Percentiles rank a stretch among this genome's conserved stretches.
Evolutionary conservation across 2,113 vertebrate genomes (phyloP).

Genomic region (Anseranas semipalmata): DNA sequence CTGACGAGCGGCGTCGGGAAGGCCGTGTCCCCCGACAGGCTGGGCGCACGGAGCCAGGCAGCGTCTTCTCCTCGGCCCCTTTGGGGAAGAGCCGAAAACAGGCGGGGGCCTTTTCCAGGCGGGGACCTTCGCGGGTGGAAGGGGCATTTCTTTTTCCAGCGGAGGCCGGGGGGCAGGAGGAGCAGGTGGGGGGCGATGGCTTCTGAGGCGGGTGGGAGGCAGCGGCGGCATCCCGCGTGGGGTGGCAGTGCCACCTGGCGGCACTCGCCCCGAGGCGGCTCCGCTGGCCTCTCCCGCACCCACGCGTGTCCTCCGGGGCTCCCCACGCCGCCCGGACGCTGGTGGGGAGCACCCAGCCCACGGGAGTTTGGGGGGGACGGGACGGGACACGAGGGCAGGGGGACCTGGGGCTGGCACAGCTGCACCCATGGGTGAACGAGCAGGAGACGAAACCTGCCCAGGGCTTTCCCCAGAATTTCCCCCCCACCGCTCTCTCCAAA

Average conservation of each 20-base stretch:
- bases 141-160: background rate
- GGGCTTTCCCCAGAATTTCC: slow-evolving; percentile 13
- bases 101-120: background rate
- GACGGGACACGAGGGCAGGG: background rate
- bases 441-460: background rate
- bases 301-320: rapidly evolving
- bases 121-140: background rate
- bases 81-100: background rate
- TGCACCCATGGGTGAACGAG: background rate
- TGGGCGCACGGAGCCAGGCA: rapidly evolving
- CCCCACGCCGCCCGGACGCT: too few relatives aligned
- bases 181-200: background rate
- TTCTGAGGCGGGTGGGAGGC: background rate
- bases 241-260: slow-evolving; percentile 24
- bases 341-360: too few relatives aligned
- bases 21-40: background rate
- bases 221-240: background rate
- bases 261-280: background rate
- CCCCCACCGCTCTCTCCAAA: background rate
- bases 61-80: background rate
- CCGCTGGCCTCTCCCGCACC: background rate
- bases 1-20: slow-evolving; percentile 55
- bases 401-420: background rate
- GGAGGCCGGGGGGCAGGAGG: background rate
- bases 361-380: background rate